Evolutionary conservation across 2,113 vertebrate genomes (phyloP).

Genomic region (Formicarius rufipectus): DNA sequence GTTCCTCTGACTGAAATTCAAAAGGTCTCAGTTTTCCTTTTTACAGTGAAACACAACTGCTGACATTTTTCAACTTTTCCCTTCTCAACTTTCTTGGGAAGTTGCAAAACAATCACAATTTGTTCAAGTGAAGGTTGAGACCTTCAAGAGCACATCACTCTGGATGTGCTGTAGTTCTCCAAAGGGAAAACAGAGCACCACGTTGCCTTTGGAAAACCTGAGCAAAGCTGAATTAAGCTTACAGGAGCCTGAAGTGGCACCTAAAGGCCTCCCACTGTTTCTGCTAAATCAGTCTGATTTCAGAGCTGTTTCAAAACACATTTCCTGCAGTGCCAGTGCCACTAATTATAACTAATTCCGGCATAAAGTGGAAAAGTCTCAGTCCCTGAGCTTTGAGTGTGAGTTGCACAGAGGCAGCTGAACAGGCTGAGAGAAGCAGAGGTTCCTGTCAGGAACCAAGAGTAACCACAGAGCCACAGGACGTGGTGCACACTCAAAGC

Average conservation of each 20-base stretch:
- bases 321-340: not conserved
- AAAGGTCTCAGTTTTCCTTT: not conserved
- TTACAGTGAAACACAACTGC: not conserved
- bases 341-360: not conserved
- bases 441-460: not conserved
- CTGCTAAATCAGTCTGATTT: not conserved
- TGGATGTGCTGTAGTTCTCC: not conserved
- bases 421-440: not conserved
- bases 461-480: not conserved
- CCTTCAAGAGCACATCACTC: not conserved
- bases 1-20: not conserved
- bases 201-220: not conserved
- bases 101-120: not conserved
- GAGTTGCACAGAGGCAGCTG: not conserved
- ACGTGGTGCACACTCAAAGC: fast-evolving
- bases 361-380: not conserved
- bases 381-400: not conserved
- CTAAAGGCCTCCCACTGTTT: not conserved
- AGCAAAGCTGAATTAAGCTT: not conserved
- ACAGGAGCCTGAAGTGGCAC: not conserved
- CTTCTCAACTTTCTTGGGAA: not conserved
- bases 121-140: not conserved
- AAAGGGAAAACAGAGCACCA: not conserved
- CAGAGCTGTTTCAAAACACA: not conserved
- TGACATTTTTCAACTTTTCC: conserved; percentile 17